phyloP scores from a whole-genome alignment of 1,140 invertebrate genomes.

The Stenopsyche tienmushanensis region DNA sequence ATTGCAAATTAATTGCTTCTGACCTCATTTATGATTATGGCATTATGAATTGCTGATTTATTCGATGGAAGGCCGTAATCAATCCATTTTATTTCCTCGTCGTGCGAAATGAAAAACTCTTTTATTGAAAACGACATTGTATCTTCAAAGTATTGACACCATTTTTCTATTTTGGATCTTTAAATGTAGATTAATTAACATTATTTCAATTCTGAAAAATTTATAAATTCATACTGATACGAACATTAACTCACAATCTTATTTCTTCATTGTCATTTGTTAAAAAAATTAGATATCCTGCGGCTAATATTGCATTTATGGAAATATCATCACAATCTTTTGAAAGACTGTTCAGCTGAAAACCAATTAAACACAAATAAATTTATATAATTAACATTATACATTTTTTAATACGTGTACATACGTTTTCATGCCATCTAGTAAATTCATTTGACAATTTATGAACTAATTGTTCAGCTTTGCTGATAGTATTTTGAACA shows the following conservation, averaged over 20 bases:
- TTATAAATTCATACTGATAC: conserved; percentile 10
- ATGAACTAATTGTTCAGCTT: conserved; percentile 81
- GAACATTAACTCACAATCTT: conserved; percentile 33
- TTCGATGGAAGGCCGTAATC: conserved; percentile 81
- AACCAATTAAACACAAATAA: conserved; percentile 33
- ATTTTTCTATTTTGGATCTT: conserved; percentile 59
- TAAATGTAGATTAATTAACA: conserved; percentile 37
- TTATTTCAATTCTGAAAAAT: conserved; percentile 17
- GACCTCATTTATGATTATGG: conserved; percentile 75
- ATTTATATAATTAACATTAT: background rate
- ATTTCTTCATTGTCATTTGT: conserved; percentile 69
- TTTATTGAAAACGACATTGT: conserved; percentile 63
- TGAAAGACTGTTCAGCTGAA: conserved; percentile 60
- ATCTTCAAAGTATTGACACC: conserved; percentile 59
- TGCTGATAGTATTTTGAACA: conserved; percentile 78
- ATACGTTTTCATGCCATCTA: conserved; percentile 83
- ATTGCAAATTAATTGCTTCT: no score
- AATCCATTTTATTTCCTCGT: conserved; percentile 84
- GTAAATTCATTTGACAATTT: conserved; percentile 88
- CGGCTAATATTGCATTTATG: conserved; percentile 65
- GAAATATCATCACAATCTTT: conserved; percentile 63
- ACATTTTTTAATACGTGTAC: background rate
- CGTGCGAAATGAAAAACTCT: conserved; percentile 72
- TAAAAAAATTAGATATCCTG: conserved; percentile 78
- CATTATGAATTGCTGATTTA: conserved; percentile 79